Base-by-base conservation (phyloP, 2,113 vertebrate species). In the Brachyistius frenatus region DNA sequence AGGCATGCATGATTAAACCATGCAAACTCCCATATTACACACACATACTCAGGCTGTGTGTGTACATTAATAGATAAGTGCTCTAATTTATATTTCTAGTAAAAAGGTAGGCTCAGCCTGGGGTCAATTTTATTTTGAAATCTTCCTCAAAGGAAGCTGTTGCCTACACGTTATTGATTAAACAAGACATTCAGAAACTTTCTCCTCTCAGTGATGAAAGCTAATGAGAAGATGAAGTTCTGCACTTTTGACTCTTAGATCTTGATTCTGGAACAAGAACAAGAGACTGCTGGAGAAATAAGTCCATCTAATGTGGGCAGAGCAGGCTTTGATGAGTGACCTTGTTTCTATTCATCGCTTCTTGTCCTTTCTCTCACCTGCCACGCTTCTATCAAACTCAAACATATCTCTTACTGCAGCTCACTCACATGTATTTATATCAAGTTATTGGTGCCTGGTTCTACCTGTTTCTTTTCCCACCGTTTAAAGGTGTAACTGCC, bases 241-340 rank as follows among this genome's bases (percentile, higher is more conserved):
- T 44, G 30, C 30, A 7, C 52, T 53, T 69, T 69, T 3, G 3
- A n/a, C 55, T 58, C n/a, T 53, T 47, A 2, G 23, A 36, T 69
- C 72, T 73, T 49, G 36, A 61, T 39, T 78, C 53, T 66, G 30
- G 32, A 68, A 31, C 3, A 35, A 66, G 10, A 10, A 16, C 32
- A 70, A 16, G 3, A 56, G 62, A 72, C 33, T n/a, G 47, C 1
- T 52, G 57, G 35, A 86, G 66, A 72, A 81, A 81, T n/a, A 64
- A 73, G 72, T 76, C 65, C 16, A 55, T 60, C 14, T 55, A 41
- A 80, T 73, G 64, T 66, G 71, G 73, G 71, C 71, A 66, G 49
- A 65, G 53, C 13, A n/a, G 35, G 36, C 52, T 76, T 76, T 82
- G 73, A 86, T 78, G 75, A 88, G 75, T 80, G 73, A 86, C 79